Percentiles rank a stretch among this genome's conserved stretches.
Conservation (phyloP, 2,797 vertebrate genomes). For the Phalanger gymnotis region DNA sequence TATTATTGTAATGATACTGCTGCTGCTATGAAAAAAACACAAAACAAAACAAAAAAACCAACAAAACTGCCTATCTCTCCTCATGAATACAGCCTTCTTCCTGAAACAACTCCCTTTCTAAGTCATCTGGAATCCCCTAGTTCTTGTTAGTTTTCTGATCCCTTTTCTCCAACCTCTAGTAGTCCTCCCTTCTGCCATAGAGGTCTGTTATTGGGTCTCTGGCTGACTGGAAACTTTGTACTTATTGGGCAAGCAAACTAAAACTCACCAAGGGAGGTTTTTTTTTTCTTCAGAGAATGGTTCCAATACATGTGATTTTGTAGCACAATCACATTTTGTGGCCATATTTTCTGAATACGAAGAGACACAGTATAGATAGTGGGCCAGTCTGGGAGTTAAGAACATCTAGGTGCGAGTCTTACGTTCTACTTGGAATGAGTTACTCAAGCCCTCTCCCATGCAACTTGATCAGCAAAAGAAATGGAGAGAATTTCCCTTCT, state of each 20-base stretch:
- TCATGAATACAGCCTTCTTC: constrained; percentile 18
- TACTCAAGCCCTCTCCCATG: neutral
- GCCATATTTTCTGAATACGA: neutral
- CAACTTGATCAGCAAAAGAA: neutral
- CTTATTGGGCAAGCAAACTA: constrained; percentile 52
- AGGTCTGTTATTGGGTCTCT: constrained; percentile 33
- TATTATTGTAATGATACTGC: neutral
- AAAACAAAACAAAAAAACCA: neutral
- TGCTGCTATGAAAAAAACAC: neutral
- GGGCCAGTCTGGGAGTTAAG: neutral
- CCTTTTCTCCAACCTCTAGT: constrained; percentile 21
- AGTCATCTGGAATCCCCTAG: constrained; percentile 25
- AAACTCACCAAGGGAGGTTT: neutral
- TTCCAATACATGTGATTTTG: constrained; percentile 25
- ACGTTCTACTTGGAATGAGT: neutral
- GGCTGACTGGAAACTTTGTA: constrained; percentile 40
- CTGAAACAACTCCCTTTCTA: constrained; percentile 22
- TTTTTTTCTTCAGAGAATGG: neutral
- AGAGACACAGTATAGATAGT: neutral
- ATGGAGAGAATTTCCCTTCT: neutral
- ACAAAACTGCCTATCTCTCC: neutral
- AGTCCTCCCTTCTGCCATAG: constrained; percentile 13
- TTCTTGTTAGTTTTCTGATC: constrained; percentile 49
- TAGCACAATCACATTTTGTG: constrained; percentile 33
- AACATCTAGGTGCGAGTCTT: neutral